Evolutionary conservation across 2,888 invertebrate species (phyloP).

Genomic region (Drosophila mimetica): DNA sequence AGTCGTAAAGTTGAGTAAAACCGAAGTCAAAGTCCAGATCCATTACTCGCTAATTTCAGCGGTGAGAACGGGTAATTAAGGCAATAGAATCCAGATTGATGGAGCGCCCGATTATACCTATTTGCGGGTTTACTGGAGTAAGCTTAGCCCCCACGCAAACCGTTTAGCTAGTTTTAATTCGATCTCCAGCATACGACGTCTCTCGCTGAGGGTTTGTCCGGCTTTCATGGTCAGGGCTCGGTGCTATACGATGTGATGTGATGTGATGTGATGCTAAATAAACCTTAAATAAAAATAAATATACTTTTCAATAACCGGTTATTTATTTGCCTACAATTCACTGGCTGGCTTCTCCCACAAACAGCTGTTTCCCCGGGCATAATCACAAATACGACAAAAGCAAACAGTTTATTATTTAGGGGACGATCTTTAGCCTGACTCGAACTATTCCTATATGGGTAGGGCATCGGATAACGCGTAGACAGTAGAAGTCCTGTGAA

Average conservation of each 20-base stretch:
- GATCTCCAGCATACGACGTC: conserved; percentile 12
- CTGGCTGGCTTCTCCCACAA: conserved; percentile 20
- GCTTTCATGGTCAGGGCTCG: conserved; percentile 69
- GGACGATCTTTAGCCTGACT: conserved; percentile 28
- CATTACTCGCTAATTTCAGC: conserved; percentile 12
- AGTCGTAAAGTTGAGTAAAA: conserved; percentile 33
- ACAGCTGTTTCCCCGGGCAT: conserved; percentile 25
- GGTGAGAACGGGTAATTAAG: conserved; percentile 21
- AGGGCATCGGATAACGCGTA: conserved; percentile 6
- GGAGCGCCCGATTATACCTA: conserved; percentile 4
- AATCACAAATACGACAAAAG: conserved; percentile 3
- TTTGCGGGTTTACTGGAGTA: conserved; percentile 4
- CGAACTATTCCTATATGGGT: conserved; percentile 12
- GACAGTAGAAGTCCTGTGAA: not conserved
- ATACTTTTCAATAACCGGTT: conserved; percentile 41
- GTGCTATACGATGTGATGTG: conserved; percentile 23
- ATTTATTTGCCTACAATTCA: conserved; percentile 28
- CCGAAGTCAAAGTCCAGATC: conserved; percentile 25
- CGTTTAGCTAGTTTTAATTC: not conserved
- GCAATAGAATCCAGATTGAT: conserved; percentile 21
- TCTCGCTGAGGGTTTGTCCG: conserved; percentile 21
- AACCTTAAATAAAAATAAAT: conserved; percentile 30
- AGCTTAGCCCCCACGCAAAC: conserved; percentile 5
- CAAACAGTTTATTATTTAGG: conserved; percentile 21
- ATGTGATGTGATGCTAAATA: conserved; percentile 21